Conservation (phyloP, 2,797 vertebrate genomes). For the Carcharodon carcharias region DNA sequence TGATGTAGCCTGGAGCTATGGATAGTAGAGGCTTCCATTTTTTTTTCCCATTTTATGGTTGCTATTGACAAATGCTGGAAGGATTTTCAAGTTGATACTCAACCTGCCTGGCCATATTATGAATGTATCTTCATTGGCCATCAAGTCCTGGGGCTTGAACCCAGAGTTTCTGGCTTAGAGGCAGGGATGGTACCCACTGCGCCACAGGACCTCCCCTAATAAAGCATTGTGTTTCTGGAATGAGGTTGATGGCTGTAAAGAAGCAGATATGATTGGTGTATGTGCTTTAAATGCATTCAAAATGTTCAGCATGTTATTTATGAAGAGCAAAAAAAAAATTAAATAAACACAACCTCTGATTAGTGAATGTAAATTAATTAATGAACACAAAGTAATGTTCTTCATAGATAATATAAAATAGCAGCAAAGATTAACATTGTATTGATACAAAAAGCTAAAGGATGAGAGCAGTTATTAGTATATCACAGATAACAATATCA, state of each 20-base stretch:
- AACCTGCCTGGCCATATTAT: no score
- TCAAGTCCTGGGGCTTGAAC: no score
- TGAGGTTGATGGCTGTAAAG: not conserved
- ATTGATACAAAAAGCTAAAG: not conserved
- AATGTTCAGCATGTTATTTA: not conserved
- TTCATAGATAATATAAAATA: not conserved
- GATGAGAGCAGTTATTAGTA: not conserved
- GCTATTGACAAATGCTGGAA: no score
- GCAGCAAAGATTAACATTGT: not conserved
- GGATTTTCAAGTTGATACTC: no score
- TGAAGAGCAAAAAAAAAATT: not conserved
- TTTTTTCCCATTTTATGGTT: no score
- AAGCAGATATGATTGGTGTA: not conserved
- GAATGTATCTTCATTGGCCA: no score
- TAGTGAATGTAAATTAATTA: not conserved
- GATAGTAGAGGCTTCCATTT: no score
- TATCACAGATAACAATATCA: not conserved
- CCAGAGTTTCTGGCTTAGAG: no score
- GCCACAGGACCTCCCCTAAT: no score
- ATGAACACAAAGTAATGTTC: not conserved
- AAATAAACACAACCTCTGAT: not conserved
- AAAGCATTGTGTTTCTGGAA: not conserved
- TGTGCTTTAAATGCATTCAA: not conserved
- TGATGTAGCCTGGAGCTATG: no score
- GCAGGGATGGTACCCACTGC: no score